phyloP scores from a whole-genome alignment of 2,113 vertebrate species.

The Nannospalax galili region DNA sequence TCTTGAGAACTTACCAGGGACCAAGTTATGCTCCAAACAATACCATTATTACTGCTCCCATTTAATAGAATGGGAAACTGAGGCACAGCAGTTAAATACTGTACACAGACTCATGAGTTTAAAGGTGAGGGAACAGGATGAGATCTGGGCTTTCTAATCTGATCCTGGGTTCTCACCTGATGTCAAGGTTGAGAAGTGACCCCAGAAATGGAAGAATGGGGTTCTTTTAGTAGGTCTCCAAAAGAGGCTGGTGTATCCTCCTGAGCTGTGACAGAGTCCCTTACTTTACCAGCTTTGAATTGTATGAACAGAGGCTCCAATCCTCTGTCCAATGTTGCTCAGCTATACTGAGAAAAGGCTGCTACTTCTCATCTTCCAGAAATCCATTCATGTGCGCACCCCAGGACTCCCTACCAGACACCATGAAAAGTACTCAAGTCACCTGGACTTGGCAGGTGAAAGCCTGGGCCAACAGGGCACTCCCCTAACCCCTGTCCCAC shows the following conservation, averaged over 20 bases:
- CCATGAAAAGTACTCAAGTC: neutral
- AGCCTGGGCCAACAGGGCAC: neutral
- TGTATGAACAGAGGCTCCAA: neutral
- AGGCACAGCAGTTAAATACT: neutral
- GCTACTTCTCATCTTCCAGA: neutral
- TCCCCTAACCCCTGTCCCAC: too few species aligned
- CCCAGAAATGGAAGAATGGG: too few species aligned
- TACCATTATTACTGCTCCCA: neutral
- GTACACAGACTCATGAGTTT: neutral
- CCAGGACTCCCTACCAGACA: neutral
- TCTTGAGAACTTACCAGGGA: neutral
- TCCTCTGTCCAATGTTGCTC: neutral
- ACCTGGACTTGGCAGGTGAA: neutral
- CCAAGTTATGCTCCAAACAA: neutral
- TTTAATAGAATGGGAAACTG: neutral
- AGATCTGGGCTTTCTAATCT: neutral
- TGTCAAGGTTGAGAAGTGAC: neutral
- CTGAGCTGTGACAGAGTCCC: neutral
- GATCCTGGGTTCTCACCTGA: neutral
- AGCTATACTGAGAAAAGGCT: too few species aligned
- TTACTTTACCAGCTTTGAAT: neutral
- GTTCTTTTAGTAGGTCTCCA: neutral
- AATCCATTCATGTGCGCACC: neutral
- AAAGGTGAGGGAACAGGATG: neutral
- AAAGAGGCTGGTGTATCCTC: neutral